Base-by-base conservation (phyloP, 2,888 invertebrate genomes). In the Elgonia sp. region DNA sequence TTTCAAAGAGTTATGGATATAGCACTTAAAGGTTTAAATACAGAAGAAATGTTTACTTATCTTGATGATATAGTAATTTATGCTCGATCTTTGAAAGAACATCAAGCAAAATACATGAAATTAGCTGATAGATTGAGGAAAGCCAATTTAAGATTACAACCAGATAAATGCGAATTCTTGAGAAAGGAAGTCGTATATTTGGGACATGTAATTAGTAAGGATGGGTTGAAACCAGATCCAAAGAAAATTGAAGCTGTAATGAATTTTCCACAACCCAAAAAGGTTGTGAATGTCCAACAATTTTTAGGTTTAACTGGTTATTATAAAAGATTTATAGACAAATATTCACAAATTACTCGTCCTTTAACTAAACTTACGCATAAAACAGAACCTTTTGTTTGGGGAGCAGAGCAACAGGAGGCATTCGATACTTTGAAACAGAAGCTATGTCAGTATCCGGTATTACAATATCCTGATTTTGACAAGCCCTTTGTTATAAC, bases 141-240 rank as follows among this genome's bases (percentile, higher is more conserved):
- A 21, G 21, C 20, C 7, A 42, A 42, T 42, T 10, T 42, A 7
- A 42, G 10, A 10, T 10, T 42, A 9, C 42, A 42, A 42, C 57
- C 57, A n/a, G 57, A 60, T 21, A 60, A 60, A 60, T 60, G 57
- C n/a, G 21, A 20, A 20, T 60, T 60, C 21, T 18, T 60, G 5
- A 5, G 57, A 20, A 12, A 18, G 8, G 57, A 60, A 60, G 57
- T 60, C 8, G 6, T 6, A 8, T 60, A 60, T 21, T 60, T 60
- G 57, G 57, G 57, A 20, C 57, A 60, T 18, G n/a, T 60, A 60
- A 60, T 60, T 7, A 60, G 20, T 18, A 8, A 20, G 8, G 5
- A 14, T 20, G 57, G 57, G 4, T 6, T 60, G 12, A 18, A 20
- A 6, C 57, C 57, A 6, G 57, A 60, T 20, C n/a, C n/a, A n/a